Base-by-base conservation (phyloP, 1,140 invertebrate species). In the Drosophila watanabei region DNA sequence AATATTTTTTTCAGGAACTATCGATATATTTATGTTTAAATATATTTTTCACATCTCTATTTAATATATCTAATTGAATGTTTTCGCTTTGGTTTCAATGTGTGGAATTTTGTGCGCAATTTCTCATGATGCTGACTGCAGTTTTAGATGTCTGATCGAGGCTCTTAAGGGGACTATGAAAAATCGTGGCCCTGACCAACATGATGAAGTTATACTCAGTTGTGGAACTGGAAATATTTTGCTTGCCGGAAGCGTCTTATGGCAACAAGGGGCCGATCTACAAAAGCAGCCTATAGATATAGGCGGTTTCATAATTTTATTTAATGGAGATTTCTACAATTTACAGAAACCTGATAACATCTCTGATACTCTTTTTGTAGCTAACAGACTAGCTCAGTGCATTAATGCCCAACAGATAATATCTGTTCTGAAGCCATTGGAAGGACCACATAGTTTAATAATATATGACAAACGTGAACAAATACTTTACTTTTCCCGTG, bases 371-470 rank as follows among this genome's bases (percentile, higher is more conserved):
- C 45, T 46, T 6, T 91, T 82, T 80, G 32, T 90, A 14, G 49
- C 75, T 48, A 16, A 64, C 0, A 33, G 70, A 54, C 28, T 91
- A 5, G 11, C 13, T 5, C 9, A 75, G 57, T 84, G 79, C 41
- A n/a, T 54, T 37, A 35, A 30, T 5, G 54, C 77, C 9, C 51
- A 73, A 4, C n/a, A 72, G 5, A 30, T 80, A 3, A 1, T 92
- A 8, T 14, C 32, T 20, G 33, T 82, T 13, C 33, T 91, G 1
- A 77, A 57, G 46, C 32, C 52, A 66, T 93, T 98, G 5, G 94
- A 96, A 79, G 98, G 98, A 18, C 98, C 98, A 43, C 98, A 96
- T 94, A 95, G 97, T 73, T 95, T 98, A 61, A 95, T 98, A 54
- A 98, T 96, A 92, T 97, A 95, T 93, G 94, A 97, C 84, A 96